Evolutionary conservation across 2,113 vertebrate genomes (phyloP).

Genomic region (Psilopsiagon aurifrons): DNA sequence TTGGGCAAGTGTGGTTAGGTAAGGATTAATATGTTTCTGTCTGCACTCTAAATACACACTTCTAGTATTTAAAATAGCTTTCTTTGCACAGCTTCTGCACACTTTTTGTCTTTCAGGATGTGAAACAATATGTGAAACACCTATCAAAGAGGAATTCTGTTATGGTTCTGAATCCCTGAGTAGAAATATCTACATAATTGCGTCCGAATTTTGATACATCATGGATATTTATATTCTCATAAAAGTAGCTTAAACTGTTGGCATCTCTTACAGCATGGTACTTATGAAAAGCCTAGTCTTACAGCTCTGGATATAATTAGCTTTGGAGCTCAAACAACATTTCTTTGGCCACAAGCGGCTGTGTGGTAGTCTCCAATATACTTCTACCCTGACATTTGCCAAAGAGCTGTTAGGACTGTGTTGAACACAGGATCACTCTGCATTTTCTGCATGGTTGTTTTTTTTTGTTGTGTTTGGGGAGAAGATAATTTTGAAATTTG

Average conservation of each 20-base stretch:
- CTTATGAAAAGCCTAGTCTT: not conserved
- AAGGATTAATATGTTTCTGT: not conserved
- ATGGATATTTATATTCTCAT: not conserved
- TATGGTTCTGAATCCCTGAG: not conserved
- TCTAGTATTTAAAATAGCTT: not conserved
- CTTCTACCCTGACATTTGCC: not conserved
- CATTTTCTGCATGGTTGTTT: not conserved
- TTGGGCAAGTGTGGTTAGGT: not conserved
- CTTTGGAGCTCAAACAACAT: not conserved
- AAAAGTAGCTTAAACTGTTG: not conserved
- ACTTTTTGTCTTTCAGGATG: not conserved
- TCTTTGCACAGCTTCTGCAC: not conserved
- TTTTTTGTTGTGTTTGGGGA: not conserved
- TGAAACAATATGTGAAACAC: not conserved
- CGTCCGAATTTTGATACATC: accelerated
- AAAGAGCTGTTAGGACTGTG: not conserved
- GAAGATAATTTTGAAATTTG: accelerated
- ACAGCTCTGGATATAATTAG: not conserved
- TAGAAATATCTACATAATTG: accelerated
- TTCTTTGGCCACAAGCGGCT: not conserved
- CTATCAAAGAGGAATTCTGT: not conserved
- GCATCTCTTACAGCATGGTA: too few relatives aligned
- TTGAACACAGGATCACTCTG: not conserved
- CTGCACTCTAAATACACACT: accelerated
- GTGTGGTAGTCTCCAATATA: accelerated